Evolutionary conservation across 2,113 vertebrate genomes (phyloP).

Genomic region (Mustela nigripes): DNA sequence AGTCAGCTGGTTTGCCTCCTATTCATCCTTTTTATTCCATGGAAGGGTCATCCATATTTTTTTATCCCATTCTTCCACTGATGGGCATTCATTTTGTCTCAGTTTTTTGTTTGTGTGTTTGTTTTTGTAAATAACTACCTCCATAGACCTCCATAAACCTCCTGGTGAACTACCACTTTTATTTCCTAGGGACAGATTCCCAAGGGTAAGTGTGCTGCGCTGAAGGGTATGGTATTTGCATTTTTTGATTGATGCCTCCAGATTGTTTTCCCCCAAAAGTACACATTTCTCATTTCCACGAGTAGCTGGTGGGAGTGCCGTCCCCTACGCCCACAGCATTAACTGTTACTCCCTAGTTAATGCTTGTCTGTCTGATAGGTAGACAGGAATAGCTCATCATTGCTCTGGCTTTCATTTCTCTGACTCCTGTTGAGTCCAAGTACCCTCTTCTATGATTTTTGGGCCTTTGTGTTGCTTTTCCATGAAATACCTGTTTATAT

Average conservation of each 20-base stretch:
- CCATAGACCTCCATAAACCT: not conserved
- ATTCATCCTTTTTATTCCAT: slow-evolving; percentile 23
- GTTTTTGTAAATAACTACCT: not conserved
- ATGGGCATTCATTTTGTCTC: not conserved
- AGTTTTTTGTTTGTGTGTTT: not conserved
- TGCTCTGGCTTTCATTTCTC: not conserved
- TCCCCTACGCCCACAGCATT: not conserved
- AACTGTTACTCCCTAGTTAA: not conserved
- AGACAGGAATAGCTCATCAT: not conserved
- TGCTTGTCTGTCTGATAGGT: not conserved
- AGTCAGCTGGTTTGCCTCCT: not conserved
- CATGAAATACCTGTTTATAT: not conserved
- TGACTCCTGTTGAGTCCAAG: not conserved
- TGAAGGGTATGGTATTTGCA: slow-evolving; percentile 1
- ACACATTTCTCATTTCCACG: not conserved
- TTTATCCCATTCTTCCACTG: not conserved
- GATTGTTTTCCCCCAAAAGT: not conserved
- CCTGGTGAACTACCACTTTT: slow-evolving; percentile 25
- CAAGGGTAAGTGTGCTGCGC: not conserved
- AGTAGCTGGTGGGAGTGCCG: not conserved
- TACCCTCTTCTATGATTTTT: not conserved
- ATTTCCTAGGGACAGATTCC: slow-evolving; percentile 33
- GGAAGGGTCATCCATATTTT: not conserved
- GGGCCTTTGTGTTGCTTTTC: not conserved
- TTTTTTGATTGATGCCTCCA: slow-evolving; percentile 31